Evolutionary conservation across 2,888 invertebrate species (phyloP), one percentile per base, ranked within the genome.

Genomic region (Petrolisthes cinctipes): DNA sequence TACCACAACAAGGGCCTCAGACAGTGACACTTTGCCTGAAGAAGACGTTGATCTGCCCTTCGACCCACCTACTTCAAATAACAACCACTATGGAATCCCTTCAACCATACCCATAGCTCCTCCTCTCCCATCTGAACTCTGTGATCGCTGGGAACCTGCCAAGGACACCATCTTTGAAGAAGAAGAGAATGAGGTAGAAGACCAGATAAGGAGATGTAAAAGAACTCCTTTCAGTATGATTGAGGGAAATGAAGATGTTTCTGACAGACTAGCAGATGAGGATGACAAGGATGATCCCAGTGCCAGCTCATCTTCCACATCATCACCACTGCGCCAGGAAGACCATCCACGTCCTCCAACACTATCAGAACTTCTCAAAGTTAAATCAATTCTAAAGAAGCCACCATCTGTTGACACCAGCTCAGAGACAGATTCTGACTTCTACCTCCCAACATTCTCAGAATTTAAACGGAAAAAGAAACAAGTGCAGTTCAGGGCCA

Each of bases 321-420:
- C 71, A 20, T 83, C 90, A 14, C 83, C 90, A 23, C 9, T 76
- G 9, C 86, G 85, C 7, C 73, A 83, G 23, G 84, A 88, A 11
- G 79, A 84, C 57, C 80, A 86, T 23, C 89, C 82, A 51, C 76
- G 87, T 53, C 89, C 82, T 51, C 88, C 89, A 17, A 88, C 90
- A 2, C 82, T 90, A 5, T 90, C 90, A 9, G 90, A 90, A 51
- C 82, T 91, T 4, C 86, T 90, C 20, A 87, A 90, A 75, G 92
- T 94, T 91, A 94, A 94, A 92, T 94, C 94, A 68, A 94, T 94
- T 91, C 92, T 94, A 91, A 94, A 94, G 92, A 94, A 94, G 92
- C 93, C 93, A 78, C 88, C 91, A 7, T 86, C 90, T 23, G 84
- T 87, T 54, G 91, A 91, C 80, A 90, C 91, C 54, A 90, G 91